Evolutionary conservation across 2,888 invertebrate species (phyloP), one percentile per base, ranked within the genome.

Genomic region (Luperina testacea): DNA sequence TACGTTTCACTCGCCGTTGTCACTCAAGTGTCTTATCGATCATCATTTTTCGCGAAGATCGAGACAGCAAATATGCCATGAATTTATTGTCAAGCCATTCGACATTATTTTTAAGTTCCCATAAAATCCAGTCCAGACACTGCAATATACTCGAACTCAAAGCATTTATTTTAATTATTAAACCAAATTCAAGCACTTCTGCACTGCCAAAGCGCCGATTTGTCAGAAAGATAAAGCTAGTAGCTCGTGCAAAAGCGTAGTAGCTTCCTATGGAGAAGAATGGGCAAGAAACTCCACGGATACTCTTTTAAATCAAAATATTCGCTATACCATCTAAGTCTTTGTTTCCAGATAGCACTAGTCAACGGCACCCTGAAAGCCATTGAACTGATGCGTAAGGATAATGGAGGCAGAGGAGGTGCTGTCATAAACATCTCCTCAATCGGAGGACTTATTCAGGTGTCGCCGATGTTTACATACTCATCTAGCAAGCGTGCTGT

Each of bases 361-460:
- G 81, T 92, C 5, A 88, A 89, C 15, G 87, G 89, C n/a, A 90
- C 92, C 0, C 42, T 92, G 17, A 92, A 90, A 83, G 89, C 90
- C 1, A 77, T 91, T n/a, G 89, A 93, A 64, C 48, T 90, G 38
- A 93, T 93, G 92, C 82, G 92, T 0, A 85, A 84, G 69, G 91
- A 92, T 68, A 82, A 87, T 24, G 91, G 92, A n/a, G 92, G 91
- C 0, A 86, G 86, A 65, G 92, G 93, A 20, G 92, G 92, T 7
- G 88, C 91, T 1, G 83, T 93, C 20, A 86, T 93, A 61, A 93
- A 93, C 72, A 81, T 92, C n/a, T 87, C 92, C 1, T 93, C 93
- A 2, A 86, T 91, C 4, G 88, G 86, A 32, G 90, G 90, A 6
- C 73, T 92, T 17, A 70, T 80, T 7, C 85, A 89, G 45, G 51